Evolutionary conservation across 1,140 invertebrate genomes (phyloP).

Genomic region (Helicoverpa armigera): DNA sequence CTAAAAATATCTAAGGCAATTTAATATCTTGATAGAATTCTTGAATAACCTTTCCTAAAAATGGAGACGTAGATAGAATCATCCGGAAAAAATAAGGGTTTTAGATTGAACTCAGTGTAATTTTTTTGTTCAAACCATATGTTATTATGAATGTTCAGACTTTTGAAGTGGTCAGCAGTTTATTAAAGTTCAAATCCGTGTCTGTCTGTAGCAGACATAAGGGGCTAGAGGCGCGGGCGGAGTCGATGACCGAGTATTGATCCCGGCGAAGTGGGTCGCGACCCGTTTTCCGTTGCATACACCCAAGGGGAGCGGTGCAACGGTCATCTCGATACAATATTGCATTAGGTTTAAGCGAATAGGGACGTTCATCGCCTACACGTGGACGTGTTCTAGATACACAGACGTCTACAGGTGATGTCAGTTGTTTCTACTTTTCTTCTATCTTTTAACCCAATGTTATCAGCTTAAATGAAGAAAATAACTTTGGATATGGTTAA

Average conservation of each 20-base stretch:
- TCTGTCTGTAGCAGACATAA: slow-evolving; percentile 55
- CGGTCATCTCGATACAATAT: slow-evolving; percentile 49
- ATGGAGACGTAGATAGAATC: neutral
- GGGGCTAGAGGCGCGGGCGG: slow-evolving; percentile 69
- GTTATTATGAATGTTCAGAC: neutral
- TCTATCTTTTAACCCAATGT: neutral
- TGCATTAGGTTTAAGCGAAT: slow-evolving; percentile 14
- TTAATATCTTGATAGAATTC: neutral
- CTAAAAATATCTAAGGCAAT: neutral
- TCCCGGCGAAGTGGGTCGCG: slow-evolving; percentile 81
- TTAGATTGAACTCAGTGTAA: neutral
- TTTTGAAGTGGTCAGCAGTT: neutral
- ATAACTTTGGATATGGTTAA: no score
- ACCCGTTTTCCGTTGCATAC: slow-evolving; percentile 80
- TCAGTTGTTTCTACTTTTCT: neutral
- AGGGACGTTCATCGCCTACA: neutral
- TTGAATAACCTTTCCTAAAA: neutral
- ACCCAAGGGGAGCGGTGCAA: slow-evolving; percentile 65
- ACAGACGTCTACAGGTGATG: no score
- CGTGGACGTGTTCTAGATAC: slow-evolving; percentile 3
- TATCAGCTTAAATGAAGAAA: neutral
- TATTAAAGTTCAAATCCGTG: slow-evolving; percentile 57
- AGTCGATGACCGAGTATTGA: slow-evolving; percentile 86
- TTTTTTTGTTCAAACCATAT: neutral
- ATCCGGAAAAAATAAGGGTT: neutral